phyloP scores from a whole-genome alignment of 1,140 invertebrate genomes.

The Drosophila grimshawi region DNA sequence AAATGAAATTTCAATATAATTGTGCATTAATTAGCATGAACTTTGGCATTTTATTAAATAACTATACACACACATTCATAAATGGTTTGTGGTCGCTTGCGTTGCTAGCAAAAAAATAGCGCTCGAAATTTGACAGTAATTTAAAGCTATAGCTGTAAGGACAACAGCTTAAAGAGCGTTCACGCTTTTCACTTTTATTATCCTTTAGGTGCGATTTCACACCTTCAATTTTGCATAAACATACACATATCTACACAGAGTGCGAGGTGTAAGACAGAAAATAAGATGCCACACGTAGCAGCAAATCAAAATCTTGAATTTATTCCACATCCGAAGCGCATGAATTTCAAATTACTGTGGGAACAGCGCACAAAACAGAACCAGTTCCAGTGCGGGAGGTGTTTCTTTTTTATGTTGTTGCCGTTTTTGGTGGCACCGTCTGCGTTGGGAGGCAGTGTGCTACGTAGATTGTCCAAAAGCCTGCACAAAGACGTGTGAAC shows the following conservation, averaged over 20 bases:
- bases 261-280: slow-evolving; percentile 12
- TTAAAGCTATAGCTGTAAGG: slow-evolving; percentile 10
- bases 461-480: slow-evolving; percentile 41
- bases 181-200: slow-evolving; percentile 79
- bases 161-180: slow-evolving; percentile 25
- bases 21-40: neutral
- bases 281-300: slow-evolving; percentile 72
- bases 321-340: slow-evolving; percentile 84
- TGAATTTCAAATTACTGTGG: slow-evolving; percentile 84
- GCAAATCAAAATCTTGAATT: slow-evolving; percentile 83
- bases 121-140: neutral
- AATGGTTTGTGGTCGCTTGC: no score
- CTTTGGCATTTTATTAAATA: neutral
- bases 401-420: neutral
- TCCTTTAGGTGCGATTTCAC: slow-evolving; percentile 80
- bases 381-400: slow-evolving; percentile 1
- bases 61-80: neutral
- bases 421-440: neutral
- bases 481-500: slow-evolving; percentile 46
- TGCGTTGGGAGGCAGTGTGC: slow-evolving; percentile 1
- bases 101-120: no score
- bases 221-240: slow-evolving; percentile 69
- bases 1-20: no score
- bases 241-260: slow-evolving; percentile 5
- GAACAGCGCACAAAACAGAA: slow-evolving; percentile 50